Conservation (phyloP, 2,888 invertebrate genomes). For the Tillus elongatus region DNA sequence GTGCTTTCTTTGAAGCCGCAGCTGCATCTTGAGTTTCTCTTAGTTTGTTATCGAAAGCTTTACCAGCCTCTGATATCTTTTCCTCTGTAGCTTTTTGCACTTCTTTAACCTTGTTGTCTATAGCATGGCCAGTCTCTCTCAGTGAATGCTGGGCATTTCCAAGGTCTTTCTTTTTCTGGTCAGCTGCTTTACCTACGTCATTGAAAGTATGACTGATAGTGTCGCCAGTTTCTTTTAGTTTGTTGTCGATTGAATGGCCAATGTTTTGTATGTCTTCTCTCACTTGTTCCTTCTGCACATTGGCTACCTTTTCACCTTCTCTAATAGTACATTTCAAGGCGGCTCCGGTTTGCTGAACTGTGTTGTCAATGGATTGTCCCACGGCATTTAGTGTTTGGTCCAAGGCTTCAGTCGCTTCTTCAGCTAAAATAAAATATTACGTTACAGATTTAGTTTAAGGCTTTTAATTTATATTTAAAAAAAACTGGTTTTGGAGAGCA, state of each 20-base stretch:
- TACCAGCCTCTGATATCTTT: slow-evolving; percentile 7
- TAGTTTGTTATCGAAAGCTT: neutral
- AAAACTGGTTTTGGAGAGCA: too few species aligned
- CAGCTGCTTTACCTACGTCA: too few species aligned
- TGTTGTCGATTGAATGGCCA: slow-evolving; percentile 7
- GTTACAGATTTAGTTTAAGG: too few species aligned
- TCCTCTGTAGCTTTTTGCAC: slow-evolving; percentile 40
- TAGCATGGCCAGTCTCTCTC: slow-evolving; percentile 15
- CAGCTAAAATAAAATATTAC: too few species aligned
- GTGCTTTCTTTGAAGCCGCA: slow-evolving; percentile 43
- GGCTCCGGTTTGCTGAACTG: too few species aligned
- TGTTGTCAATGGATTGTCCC: too few species aligned
- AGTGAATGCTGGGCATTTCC: neutral
- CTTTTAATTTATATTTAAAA: too few species aligned
- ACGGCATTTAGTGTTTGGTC: too few species aligned
- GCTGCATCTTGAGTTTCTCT: slow-evolving; percentile 39
- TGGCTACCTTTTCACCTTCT: too few species aligned
- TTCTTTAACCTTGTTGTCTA: slow-evolving; percentile 27
- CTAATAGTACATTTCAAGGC: too few species aligned
- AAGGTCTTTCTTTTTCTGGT: neutral
- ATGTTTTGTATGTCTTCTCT: slow-evolving; percentile 11
- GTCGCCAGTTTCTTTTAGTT: slow-evolving; percentile 8
- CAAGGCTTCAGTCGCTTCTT: too few species aligned
- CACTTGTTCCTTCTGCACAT: slow-evolving; percentile 11
- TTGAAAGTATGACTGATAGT: too few species aligned